These are phyloP conservation scores for Amphipoea lucens DNA, from an alignment of 2,888 invertebrate genomes.

Conservation along the genomic window DNA sequence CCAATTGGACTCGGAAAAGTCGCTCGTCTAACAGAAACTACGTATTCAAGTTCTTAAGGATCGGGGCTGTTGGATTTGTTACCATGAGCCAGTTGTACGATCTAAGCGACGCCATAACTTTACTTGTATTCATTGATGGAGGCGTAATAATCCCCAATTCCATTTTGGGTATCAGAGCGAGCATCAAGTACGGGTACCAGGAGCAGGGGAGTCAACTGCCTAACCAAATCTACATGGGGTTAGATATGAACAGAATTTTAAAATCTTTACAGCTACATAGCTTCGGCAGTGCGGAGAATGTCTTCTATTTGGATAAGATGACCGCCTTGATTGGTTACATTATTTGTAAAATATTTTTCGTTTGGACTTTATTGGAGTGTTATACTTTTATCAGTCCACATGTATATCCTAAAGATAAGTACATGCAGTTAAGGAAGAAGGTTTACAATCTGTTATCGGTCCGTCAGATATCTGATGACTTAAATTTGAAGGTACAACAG, in stretches of 20 bases:
- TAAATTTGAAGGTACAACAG: constrained; percentile 39
- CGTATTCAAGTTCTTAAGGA: constrained; percentile 45
- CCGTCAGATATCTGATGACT: constrained; percentile 46
- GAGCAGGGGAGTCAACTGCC: not conserved
- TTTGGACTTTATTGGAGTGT: constrained; percentile 69
- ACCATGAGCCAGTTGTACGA: constrained; percentile 45
- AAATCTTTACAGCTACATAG: constrained; percentile 70
- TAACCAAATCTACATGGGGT: constrained; percentile 36
- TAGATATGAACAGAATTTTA: constrained; percentile 65
- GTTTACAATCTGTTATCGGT: constrained; percentile 9
- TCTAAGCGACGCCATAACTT: constrained; percentile 29
- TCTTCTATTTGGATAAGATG: constrained; percentile 63
- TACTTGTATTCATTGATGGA: constrained; percentile 17
- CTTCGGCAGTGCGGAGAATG: constrained; percentile 47
- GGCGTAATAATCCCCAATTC: constrained; percentile 14
- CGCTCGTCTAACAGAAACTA: not conserved
- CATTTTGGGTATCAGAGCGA: constrained; percentile 9
- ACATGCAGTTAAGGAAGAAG: constrained; percentile 19
- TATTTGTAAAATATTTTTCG: constrained; percentile 67
- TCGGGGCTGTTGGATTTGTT: constrained; percentile 6
- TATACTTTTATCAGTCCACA: constrained; percentile 57
- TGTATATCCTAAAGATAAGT: constrained; percentile 48
- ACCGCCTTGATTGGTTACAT: constrained; percentile 62
- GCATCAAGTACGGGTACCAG: not conserved
- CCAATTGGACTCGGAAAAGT: constrained; percentile 21